A percentile compares a stretch with the other conserved stretches of the same genome.
These are phyloP conservation scores for Podarcis cretensis DNA, from an alignment of 2,113 vertebrate species.

Conservation along the genomic window DNA sequence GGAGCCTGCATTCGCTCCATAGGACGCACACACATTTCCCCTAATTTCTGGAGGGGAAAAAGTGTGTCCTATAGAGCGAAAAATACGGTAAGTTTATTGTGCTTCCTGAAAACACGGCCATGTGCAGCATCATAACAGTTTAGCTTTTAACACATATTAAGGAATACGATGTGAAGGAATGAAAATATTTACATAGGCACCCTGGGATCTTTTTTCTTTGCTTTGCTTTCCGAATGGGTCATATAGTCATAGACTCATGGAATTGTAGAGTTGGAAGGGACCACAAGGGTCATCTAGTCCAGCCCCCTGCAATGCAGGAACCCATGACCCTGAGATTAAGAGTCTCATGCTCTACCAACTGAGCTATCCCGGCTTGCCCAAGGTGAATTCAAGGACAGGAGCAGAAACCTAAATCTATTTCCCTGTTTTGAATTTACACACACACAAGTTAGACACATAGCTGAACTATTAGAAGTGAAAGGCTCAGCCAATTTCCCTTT, in stretches of 20 bases:
- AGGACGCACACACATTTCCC: too few species aligned
- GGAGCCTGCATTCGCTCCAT: too few species aligned
- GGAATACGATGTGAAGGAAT: neutral
- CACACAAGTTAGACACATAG: neutral
- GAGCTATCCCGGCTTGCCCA: too few species aligned
- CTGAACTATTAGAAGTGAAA: neutral
- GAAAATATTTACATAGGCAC: neutral
- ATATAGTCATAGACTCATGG: neutral
- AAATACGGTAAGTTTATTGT: neutral
- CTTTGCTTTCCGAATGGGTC: neutral
- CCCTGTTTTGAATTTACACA: neutral
- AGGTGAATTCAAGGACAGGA: neutral
- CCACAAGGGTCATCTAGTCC: too few species aligned
- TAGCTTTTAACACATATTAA: neutral
- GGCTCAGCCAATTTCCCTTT: neutral
- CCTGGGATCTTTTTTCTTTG: neutral
- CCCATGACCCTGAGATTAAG: too few species aligned
- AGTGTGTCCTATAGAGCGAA: too few species aligned
- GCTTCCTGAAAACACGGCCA: neutral
- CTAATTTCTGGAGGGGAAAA: too few species aligned
- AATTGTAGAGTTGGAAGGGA: too few species aligned
- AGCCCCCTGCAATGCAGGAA: too few species aligned
- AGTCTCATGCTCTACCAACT: too few species aligned
- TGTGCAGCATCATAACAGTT: neutral
- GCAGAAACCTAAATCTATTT: neutral